Evolutionary conservation across 2,797 vertebrate genomes (phyloP).

Genomic region (Melanotaenia pygmaea): DNA sequence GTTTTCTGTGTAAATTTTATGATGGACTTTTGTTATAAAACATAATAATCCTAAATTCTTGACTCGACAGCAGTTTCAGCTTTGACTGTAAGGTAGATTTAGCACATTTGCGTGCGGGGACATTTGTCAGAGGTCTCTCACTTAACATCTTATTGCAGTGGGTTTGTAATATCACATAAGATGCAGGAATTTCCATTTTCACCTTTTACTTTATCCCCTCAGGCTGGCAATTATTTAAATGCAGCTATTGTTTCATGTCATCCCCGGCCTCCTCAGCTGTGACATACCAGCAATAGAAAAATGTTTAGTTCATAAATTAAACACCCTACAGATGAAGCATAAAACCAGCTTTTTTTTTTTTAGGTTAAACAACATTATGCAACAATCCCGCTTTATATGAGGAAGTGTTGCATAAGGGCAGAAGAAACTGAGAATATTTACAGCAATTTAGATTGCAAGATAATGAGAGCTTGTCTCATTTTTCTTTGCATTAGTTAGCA

Average conservation of each 20-base stretch:
- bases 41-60: background rate
- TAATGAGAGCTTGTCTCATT: too few species aligned
- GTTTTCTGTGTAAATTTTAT: background rate
- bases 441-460: too few species aligned
- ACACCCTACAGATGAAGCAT: background rate
- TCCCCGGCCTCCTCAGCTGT: conserved; percentile 3
- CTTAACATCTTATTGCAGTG: conserved; percentile 18
- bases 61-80: conserved; percentile 2
- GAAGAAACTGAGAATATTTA: too few species aligned
- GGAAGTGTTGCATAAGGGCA: too few species aligned
- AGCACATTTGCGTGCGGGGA: background rate
- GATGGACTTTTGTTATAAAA: background rate
- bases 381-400: background rate
- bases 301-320: background rate
- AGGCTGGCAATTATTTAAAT: conserved; percentile 27
- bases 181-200: background rate
- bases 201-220: conserved; percentile 13
- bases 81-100: background rate
- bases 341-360: background rate
- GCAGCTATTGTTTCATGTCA: conserved; percentile 20
- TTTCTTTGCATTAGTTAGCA: too few species aligned
- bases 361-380: background rate
- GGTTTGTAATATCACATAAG: conserved; percentile 9
- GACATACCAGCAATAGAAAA: background rate
- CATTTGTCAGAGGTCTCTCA: background rate